Evolutionary conservation across 1,140 invertebrate species (phyloP).

Genomic region (Drepana arcuata): DNA sequence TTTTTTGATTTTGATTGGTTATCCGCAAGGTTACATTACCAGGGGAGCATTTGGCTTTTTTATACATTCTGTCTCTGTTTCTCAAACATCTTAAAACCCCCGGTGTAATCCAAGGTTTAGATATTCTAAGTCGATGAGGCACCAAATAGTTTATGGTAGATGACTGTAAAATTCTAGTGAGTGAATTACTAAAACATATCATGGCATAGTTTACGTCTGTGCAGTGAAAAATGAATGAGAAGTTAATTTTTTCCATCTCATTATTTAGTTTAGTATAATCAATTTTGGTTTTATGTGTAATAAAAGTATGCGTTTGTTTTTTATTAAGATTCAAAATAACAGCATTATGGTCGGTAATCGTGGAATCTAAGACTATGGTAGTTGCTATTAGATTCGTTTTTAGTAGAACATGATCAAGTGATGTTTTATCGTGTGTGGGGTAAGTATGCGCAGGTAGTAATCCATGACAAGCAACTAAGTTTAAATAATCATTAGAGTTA

Average conservation of each 20-base stretch:
- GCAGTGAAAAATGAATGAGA: background rate
- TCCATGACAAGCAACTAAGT: slow-evolving; percentile 2
- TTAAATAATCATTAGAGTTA: slow-evolving; percentile 1
- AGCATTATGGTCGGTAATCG: slow-evolving; percentile 1
- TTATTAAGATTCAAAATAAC: background rate
- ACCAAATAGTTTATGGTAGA: background rate
- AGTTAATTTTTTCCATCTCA: background rate
- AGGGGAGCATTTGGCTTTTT: too few species aligned
- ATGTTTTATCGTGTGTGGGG: slow-evolving; percentile 1
- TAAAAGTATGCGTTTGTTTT: background rate
- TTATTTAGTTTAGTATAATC: background rate
- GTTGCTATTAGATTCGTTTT: background rate
- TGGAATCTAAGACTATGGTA: background rate
- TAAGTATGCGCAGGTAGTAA: slow-evolving; percentile 2
- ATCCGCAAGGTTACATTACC: too few species aligned
- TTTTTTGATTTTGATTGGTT: too few species aligned
- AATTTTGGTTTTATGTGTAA: background rate
- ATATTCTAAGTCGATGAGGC: background rate
- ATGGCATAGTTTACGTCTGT: background rate
- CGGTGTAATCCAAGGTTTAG: slow-evolving; percentile 1
- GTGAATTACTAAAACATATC: background rate
- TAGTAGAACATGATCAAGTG: slow-evolving; percentile 3
- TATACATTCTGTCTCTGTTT: background rate
- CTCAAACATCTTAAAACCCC: background rate
- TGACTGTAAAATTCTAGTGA: too few species aligned